Evolutionary conservation across 2,888 invertebrate genomes (phyloP).

Genomic region (Candidula unifasciata): DNA sequence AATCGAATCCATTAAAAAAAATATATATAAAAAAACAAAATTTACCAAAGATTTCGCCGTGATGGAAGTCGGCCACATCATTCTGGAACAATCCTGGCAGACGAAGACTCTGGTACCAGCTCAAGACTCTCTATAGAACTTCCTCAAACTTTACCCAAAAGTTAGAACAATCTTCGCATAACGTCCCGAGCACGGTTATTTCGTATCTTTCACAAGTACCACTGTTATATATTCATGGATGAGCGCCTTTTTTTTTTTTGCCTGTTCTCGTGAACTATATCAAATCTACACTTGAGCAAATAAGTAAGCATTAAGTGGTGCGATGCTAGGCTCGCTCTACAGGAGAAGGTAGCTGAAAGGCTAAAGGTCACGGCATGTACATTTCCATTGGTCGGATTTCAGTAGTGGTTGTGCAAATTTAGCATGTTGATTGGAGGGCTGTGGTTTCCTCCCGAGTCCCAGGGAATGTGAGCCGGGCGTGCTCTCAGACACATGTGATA

Average conservation of each 20-base stretch:
- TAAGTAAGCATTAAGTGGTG: too few relatives aligned
- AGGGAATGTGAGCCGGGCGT: slow-evolving; percentile 33
- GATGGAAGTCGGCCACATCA: slow-evolving; percentile 57
- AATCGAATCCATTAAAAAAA: too few relatives aligned
- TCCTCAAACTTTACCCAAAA: slow-evolving; percentile 12
- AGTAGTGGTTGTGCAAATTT: neutral
- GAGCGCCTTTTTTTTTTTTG: too few relatives aligned
- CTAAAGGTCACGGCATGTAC: slow-evolving; percentile 9
- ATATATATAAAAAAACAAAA: slow-evolving; percentile 4
- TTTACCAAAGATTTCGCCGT: slow-evolving; percentile 55
- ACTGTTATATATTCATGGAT: too few relatives aligned
- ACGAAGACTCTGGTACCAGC: neutral
- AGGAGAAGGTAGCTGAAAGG: slow-evolving; percentile 16
- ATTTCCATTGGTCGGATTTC: slow-evolving; percentile 16
- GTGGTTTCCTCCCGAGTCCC: slow-evolving; percentile 5
- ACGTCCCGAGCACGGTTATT: neutral
- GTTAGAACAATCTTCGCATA: neutral
- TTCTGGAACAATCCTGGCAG: slow-evolving; percentile 32
- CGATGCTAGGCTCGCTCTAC: neutral
- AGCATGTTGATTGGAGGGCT: slow-evolving; percentile 26
- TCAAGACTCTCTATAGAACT: neutral
- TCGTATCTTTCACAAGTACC: too few relatives aligned
- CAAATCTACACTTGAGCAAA: neutral
- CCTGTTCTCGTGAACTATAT: neutral
- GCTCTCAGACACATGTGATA: slow-evolving; percentile 2